These are phyloP conservation scores for Euspilapteryx auroguttella DNA, from an alignment of 2,888 invertebrate species.

Conservation along the genomic window DNA sequence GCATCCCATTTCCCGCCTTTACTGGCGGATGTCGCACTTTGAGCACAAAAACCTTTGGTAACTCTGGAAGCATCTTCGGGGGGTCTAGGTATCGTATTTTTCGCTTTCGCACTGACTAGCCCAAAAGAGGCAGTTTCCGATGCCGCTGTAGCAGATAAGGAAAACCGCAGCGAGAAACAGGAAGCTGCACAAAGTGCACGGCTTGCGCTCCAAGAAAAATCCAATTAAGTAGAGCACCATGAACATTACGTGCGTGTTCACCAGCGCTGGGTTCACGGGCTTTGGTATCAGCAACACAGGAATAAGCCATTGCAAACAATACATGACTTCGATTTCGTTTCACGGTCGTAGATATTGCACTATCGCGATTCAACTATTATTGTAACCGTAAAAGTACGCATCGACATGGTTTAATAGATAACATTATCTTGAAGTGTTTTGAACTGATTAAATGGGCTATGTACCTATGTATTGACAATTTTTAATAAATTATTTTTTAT, in stretches of 20 bases:
- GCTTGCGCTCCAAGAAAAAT: constrained; percentile 93
- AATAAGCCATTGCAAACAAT: constrained; percentile 96
- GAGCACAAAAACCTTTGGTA: constrained; percentile 21
- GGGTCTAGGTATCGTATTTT: constrained; percentile 57
- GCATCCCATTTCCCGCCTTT: too few species aligned
- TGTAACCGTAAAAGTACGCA: too few species aligned
- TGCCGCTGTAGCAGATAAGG: constrained; percentile 93
- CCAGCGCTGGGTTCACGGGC: constrained; percentile 93
- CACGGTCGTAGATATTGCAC: constrained; percentile 8
- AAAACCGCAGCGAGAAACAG: constrained; percentile 93
- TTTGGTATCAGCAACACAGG: constrained; percentile 97
- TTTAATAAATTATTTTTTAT: too few species aligned
- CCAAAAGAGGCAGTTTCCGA: constrained; percentile 95
- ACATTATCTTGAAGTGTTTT: too few species aligned
- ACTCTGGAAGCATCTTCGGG: too few species aligned
- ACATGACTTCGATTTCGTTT: constrained; percentile 67
- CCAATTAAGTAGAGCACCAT: constrained; percentile 95
- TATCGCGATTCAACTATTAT: constrained; percentile 13
- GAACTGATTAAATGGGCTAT: too few species aligned
- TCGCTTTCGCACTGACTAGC: constrained; percentile 74
- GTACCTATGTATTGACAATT: too few species aligned
- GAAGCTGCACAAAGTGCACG: constrained; percentile 95
- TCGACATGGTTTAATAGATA: too few species aligned
- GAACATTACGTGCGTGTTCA: constrained; percentile 97
- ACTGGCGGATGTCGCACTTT: too few species aligned